Evolutionary conservation across 2,797 vertebrate species (phyloP).

Genomic region (Sandelia bainsii): DNA sequence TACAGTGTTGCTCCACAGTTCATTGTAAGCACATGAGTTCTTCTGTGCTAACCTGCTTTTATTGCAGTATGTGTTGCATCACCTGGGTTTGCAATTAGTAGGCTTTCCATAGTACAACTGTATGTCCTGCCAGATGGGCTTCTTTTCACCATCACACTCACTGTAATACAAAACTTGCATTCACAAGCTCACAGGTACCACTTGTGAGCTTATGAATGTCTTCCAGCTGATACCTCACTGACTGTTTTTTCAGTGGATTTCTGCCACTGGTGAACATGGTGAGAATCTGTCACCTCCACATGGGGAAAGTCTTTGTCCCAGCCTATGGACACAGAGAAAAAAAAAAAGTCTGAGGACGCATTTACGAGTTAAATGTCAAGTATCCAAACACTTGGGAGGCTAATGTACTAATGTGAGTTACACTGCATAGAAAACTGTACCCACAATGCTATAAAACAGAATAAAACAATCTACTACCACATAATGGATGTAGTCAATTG

Average conservation of each 20-base stretch:
- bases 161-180: not conserved
- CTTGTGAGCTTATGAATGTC: not conserved
- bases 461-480: not conserved
- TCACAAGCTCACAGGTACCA: too few species aligned
- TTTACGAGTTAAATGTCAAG: not conserved
- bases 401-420: not conserved
- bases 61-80: not conserved
- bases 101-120: not conserved
- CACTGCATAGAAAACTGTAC: slow-evolving; percentile 8
- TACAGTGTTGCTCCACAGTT: not conserved
- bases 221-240: slow-evolving; percentile 17
- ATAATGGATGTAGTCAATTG: not conserved
- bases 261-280: not conserved
- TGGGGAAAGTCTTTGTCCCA: slow-evolving; percentile 77
- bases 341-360: not conserved
- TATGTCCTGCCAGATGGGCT: slow-evolving; percentile 6
- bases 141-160: not conserved
- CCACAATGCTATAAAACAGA: not conserved
- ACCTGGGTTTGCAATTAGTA: not conserved
- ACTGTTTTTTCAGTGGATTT: slow-evolving; percentile 15
- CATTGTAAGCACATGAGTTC: not conserved
- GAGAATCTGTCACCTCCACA: slow-evolving; percentile 77
- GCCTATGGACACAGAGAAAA: slow-evolving; percentile 45
- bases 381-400: not conserved
- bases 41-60: not conserved